These are phyloP conservation scores for Agraylea sexmaculata DNA, from an alignment of 1,140 invertebrate genomes.

Conservation along the genomic window DNA sequence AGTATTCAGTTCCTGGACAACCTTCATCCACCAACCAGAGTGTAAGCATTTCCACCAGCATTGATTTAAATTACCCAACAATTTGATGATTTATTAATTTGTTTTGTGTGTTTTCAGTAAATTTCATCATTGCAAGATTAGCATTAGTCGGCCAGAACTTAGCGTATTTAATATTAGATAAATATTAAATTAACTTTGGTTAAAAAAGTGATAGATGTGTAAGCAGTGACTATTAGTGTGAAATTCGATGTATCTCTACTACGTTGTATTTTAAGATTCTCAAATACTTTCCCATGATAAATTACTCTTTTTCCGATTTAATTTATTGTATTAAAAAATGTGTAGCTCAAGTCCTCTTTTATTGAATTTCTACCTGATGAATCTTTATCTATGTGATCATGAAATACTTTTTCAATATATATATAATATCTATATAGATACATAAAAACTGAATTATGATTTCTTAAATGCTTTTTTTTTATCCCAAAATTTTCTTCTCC, in stretches of 20 bases:
- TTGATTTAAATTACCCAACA: neutral
- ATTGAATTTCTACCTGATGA: slow-evolving; percentile 18
- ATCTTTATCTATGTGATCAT: slow-evolving; percentile 18
- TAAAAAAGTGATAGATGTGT: slow-evolving; percentile 21
- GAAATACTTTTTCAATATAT: slow-evolving; percentile 22
- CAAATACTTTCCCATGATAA: slow-evolving; percentile 19
- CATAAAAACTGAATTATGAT: no score
- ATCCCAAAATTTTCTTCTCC: no score
- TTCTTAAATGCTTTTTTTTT: no score
- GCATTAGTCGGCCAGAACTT: slow-evolving; percentile 18
- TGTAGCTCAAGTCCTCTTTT: slow-evolving; percentile 18
- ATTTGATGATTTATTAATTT: neutral
- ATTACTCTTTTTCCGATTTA: slow-evolving; percentile 20
- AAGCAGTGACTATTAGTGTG: slow-evolving; percentile 22
- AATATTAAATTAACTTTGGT: slow-evolving; percentile 17
- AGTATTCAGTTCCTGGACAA: slow-evolving; percentile 81
- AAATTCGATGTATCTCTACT: slow-evolving; percentile 21
- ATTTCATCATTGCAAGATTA: neutral
- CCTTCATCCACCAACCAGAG: slow-evolving; percentile 32
- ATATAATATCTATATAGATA: no score
- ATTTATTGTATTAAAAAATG: slow-evolving; percentile 22
- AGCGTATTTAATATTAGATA: slow-evolving; percentile 18
- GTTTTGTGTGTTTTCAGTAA: slow-evolving; percentile 15
- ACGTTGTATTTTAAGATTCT: slow-evolving; percentile 17
- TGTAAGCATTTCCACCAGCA: slow-evolving; percentile 21